Percentiles rank a stretch among this genome's conserved stretches.
phyloP scores from a whole-genome alignment of 1,140 invertebrate genomes.

The Coelopa frigida region DNA sequence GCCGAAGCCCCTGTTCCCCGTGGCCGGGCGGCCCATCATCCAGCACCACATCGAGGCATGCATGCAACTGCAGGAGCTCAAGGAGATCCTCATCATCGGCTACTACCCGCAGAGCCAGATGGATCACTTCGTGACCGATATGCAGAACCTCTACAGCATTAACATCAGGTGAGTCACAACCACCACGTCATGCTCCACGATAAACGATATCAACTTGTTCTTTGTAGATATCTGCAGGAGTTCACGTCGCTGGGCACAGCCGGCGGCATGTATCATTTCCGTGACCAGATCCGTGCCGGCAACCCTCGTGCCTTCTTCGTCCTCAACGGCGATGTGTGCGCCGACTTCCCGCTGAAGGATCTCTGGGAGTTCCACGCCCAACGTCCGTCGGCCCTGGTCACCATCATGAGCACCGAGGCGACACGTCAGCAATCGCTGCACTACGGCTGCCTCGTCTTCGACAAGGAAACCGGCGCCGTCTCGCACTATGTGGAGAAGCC shows the following conservation, averaged over 20 bases:
- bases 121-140: constrained; percentile 74
- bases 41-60: constrained; percentile 98
- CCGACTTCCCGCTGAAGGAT: constrained; percentile 87
- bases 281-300: constrained; percentile 88
- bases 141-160: constrained; percentile 74
- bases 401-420: constrained; percentile 81
- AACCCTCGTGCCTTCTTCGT: constrained; percentile 89
- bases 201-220: background rate
- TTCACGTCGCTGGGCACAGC: constrained; percentile 91
- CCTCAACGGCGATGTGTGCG: constrained; percentile 96
- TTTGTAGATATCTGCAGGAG: constrained; percentile 81
- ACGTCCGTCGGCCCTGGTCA: constrained; percentile 50
- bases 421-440: constrained; percentile 87
- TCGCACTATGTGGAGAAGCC: constrained; percentile 99
- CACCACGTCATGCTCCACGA: no score
- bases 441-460: constrained; percentile 90
- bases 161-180: constrained; percentile 79
- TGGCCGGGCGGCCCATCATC: constrained; percentile 89
- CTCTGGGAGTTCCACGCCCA: constrained; percentile 77
- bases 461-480: constrained; percentile 71
- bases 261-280: constrained; percentile 95
- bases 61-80: constrained; percentile 65
- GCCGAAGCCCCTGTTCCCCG: constrained; percentile 94
- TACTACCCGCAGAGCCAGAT: constrained; percentile 81
- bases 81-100: constrained; percentile 91